Evolutionary conservation across 2,113 vertebrate species (phyloP), one percentile per base, ranked within the genome.

Genomic region (Myanophis thanlyinensis): DNA sequence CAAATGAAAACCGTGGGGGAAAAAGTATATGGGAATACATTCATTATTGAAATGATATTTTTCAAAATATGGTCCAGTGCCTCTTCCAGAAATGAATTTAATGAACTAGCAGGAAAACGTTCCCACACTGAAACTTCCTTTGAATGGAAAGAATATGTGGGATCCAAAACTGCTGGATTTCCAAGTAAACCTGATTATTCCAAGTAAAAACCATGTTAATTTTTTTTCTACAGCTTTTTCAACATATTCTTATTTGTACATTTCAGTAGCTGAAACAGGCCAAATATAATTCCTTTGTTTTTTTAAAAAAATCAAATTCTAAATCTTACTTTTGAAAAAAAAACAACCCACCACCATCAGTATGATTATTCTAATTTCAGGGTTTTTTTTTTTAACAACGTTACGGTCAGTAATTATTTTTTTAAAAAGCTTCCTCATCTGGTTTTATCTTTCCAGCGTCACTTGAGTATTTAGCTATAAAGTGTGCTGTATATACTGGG

Each of bases 401-500:
- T 80, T 40, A 93, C 88, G 95, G 96, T 95, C 92, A 96, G 85
- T 94, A 96, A 94, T 94, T 95, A 84, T 90, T 93, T 96, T 92
- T 84, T n/a, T 22, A 67, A 91, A 94, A 96, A 92, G 62, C 91
- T 97, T 97, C 96, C 67, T 96, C 96, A 95, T 96, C 95, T 94
- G 93, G 94, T 96, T 96, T 96, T 96, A 97, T 96, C 95, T 96
- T 94, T 96, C 91, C 95, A 62, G 67, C 18, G 27, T 96, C 93
- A 91, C 94, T 80, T 91, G 91, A 94, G 95, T 96, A 96, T 98
- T 97, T 92, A 96, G 95, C 96, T 96, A 94, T 95, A 96, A 95
- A 95, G 95, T 97, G 95, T 97, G 97, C 97, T 98, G 96, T 97
- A 98, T 97, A 98, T 97, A 97, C 97, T 97, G 97, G 96, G 98